Evolutionary conservation across 1,140 invertebrate genomes (phyloP), one percentile per base, ranked within the genome.

Genomic region (Zaprionus ornatus): DNA sequence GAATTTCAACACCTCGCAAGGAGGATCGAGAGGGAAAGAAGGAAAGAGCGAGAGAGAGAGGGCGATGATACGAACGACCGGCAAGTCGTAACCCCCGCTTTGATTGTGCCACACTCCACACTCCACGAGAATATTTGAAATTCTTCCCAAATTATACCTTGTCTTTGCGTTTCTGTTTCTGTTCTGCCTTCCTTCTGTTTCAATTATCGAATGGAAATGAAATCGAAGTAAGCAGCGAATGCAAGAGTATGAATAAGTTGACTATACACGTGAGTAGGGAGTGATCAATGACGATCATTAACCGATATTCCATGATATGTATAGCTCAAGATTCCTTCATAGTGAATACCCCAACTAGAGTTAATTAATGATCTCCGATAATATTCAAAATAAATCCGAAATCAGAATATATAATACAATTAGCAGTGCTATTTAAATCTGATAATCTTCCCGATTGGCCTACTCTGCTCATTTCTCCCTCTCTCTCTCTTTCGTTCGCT

Each of bases 71-170:
- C 4, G 48, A 37, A 13, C 1, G 42, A 54, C 61, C 54, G 68
- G 65, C 57, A 56, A 62, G 62, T 37, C 17, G 63, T 45, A 80
- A 70, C 35, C 62, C 61, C 54, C 25, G 62, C 66, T 66, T 54
- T 57, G 56, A 62, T 72, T 70, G 55, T 10, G 10, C 23, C 52
- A 59, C 4, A 55, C 32, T 19, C 32, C 13, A 19, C 15, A 12
- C 7, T n/a, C n/a, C n/a, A 32, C 9, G n/a, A 42, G 25, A 29
- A 74, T 68, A 55, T 55, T 27, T 35, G 50, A 48, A 61, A 68
- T 69, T 68, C 56, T 45, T 45, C 15, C 25, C 27, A 54, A 68
- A 60, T 54, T 35, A 35, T 55, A 42, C 12, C 29, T 32, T 35
- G n/a, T 6, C 52, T 17, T 45, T 19, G n/a, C 4, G 15, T 23